These are phyloP conservation scores for Amblyraja radiata DNA, from an alignment of 2,797 vertebrate genomes.

Conservation along the genomic window DNA sequence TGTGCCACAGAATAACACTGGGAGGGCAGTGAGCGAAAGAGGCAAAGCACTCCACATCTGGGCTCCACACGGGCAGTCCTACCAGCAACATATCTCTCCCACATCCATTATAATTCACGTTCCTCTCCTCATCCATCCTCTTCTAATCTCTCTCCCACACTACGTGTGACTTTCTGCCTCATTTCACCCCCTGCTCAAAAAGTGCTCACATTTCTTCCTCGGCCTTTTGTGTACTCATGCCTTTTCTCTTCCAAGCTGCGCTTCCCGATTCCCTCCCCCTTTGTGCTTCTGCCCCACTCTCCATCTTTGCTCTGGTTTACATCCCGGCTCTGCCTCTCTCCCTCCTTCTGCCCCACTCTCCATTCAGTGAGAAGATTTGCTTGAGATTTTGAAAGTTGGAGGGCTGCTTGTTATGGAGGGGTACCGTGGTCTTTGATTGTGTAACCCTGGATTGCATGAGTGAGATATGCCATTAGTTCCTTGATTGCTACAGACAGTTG, in stretches of 20 bases:
- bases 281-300: neutral
- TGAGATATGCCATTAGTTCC: constrained; percentile 8
- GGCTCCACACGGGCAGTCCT: neutral
- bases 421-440: neutral
- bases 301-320: neutral
- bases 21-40: neutral
- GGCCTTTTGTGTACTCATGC: no score
- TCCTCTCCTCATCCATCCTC: neutral
- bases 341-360: neutral
- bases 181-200: no score
- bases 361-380: neutral
- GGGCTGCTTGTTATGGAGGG: neutral
- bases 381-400: neutral
- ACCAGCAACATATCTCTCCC: neutral
- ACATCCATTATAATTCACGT: no score
- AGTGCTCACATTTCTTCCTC: no score
- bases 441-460: constrained; percentile 2
- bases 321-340: neutral
- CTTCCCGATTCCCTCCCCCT: neutral
- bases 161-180: neutral
- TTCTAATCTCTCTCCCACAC: neutral
- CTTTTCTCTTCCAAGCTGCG: no score
- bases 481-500: neutral
- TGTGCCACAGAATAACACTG: neutral
- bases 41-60: neutral